Evolutionary conservation across 1,140 invertebrate species (phyloP).

Genomic region (Physella acuta): DNA sequence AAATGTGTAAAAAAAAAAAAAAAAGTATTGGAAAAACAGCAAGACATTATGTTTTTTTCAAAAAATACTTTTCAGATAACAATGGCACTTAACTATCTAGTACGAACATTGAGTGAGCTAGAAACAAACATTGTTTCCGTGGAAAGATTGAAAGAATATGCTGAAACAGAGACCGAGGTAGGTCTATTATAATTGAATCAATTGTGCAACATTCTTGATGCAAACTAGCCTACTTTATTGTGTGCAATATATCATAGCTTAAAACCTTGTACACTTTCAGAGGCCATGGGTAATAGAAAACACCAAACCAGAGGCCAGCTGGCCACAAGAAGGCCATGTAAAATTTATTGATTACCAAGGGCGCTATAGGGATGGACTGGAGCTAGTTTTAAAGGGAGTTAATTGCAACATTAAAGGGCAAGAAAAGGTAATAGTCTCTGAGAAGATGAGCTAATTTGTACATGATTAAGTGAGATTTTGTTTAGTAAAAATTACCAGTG

Average conservation of each 20-base stretch:
- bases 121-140: slow-evolving; percentile 66
- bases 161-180: slow-evolving; percentile 70
- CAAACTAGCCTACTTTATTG: background rate
- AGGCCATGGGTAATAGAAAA: slow-evolving; percentile 1
- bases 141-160: slow-evolving; percentile 93
- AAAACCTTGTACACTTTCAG: no score
- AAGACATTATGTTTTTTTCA: no score
- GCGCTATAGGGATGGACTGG: slow-evolving; percentile 48
- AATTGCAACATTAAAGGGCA: slow-evolving; percentile 42
- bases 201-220: background rate
- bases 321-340: slow-evolving; percentile 75
- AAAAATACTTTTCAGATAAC: slow-evolving; percentile 73
- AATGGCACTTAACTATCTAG: slow-evolving; percentile 90
- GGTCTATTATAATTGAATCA: background rate
- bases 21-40: no score
- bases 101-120: slow-evolving; percentile 91
- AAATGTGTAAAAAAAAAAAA: no score
- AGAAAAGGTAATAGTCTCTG: slow-evolving; percentile 59
- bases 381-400: slow-evolving; percentile 51
- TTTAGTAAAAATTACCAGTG: no score
- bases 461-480: no score
- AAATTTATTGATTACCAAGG: slow-evolving; percentile 71
- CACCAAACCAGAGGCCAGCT: slow-evolving; percentile 60
- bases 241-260: background rate
- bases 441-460: no score